These are phyloP conservation scores for Nipponia nippon DNA, from an alignment of 2,113 vertebrate genomes.

Conservation along the genomic window DNA sequence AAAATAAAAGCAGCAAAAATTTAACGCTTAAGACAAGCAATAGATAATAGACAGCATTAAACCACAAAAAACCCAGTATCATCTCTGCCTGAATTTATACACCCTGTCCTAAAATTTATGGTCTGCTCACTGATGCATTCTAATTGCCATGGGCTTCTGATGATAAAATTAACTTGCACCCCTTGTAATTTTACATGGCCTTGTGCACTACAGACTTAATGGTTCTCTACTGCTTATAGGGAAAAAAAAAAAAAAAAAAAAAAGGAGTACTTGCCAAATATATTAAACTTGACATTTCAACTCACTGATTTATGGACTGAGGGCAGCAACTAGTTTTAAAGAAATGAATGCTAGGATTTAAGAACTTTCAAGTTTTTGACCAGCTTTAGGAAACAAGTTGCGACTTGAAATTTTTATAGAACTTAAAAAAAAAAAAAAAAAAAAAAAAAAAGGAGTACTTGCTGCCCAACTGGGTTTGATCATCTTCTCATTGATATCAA, in stretches of 20 bases:
- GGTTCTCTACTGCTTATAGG: neutral
- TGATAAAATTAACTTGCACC: constrained; percentile 41
- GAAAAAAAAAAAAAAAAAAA: neutral
- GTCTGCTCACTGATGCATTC: constrained; percentile 29
- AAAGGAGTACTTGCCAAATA: neutral
- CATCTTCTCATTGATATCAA: neutral
- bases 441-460: neutral
- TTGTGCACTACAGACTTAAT: constrained; percentile 12
- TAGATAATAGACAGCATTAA: neutral
- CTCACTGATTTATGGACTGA: neutral
- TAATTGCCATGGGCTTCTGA: constrained; percentile 41
- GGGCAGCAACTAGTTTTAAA: neutral
- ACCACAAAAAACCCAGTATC: neutral
- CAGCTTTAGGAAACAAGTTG: neutral
- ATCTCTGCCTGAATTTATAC: constrained; percentile 28
- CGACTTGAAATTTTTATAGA: neutral
- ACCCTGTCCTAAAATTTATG: constrained; percentile 35
- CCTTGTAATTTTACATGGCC: neutral
- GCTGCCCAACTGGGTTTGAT: neutral
- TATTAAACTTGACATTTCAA: neutral
- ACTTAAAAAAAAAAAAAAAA: no score
- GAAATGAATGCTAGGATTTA: neutral
- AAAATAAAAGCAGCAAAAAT: neutral
- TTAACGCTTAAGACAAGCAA: neutral
- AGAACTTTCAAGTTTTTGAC: neutral